Evolutionary conservation across 2,113 vertebrate species (phyloP), one percentile per base, ranked within the genome.

Genomic region (Myotis davidii): DNA sequence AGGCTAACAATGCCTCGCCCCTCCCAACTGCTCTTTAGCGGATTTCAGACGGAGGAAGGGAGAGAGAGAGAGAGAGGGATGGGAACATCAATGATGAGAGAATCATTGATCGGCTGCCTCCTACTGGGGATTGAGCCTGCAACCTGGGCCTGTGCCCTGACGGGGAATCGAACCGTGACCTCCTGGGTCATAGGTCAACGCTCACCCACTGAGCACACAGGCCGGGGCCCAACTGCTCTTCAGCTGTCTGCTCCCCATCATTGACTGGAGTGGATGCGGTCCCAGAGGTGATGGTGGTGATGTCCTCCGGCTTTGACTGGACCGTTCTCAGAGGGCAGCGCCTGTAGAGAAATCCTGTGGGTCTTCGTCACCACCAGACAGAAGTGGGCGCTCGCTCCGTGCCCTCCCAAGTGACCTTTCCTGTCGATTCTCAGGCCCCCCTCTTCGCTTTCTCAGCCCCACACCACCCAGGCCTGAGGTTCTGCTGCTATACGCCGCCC

Each of bases 381-480:
- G 37, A 89, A 84, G 5, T 17, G 39, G 39, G 45, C 34, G n/a
- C 18, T 61, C 4, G 64, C 61, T 77, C 0, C 25, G 8, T 37
- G 48, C 48, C 61, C 0, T 84, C 21, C 23, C 17, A 50, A 67
- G 39, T n/a, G 81, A 7, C 34, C 4, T 9, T 3, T 83, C 37
- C 9, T n/a, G 3, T 45, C 16, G 52, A 34, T 25, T 29, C 9
- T 39, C 23, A 34, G 65, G 16, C 20, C 29, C 32, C 9, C 90
- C 52, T n/a, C 8, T 18, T 45, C 42, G 17, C 42, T 65, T 18
- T 32, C 45, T 61, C 17, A 52, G 0, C 25, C 73, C n/a, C 48
- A 1, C 8, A 17, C 2, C 64, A 0, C 39, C 45, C 67, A 16
- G 5, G 11, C 27, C 0, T 14, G 67, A 2, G 21, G 3, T 52